These are phyloP conservation scores for Drosophila sechellia DNA, from an alignment of 1,140 invertebrate species.

Conservation along the genomic window DNA sequence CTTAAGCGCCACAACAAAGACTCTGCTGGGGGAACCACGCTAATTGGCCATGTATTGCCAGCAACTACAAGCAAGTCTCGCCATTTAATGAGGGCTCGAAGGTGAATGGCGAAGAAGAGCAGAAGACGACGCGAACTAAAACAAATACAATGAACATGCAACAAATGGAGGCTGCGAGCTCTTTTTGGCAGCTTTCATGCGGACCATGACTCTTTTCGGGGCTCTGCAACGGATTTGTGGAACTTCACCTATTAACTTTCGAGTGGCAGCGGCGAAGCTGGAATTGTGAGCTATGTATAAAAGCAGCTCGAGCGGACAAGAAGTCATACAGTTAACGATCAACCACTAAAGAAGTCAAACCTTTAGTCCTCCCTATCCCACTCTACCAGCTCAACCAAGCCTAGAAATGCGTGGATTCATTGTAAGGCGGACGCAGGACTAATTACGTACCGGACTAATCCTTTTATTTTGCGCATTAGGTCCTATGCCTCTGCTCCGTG, in stretches of 20 bases:
- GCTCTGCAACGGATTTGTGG: conserved; percentile 48
- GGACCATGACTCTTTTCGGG: conserved; percentile 18
- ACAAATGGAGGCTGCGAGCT: conserved; percentile 58
- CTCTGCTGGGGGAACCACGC: conserved; percentile 60
- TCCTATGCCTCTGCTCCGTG: conserved; percentile 74
- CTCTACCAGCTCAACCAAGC: conserved; percentile 68
- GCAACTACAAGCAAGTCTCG: conserved; percentile 73
- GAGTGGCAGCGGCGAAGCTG: conserved; percentile 38
- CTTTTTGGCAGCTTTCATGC: conserved; percentile 44
- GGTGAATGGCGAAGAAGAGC: conserved; percentile 55
- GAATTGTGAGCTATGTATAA: conserved; percentile 59
- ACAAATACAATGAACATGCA: conserved; percentile 82
- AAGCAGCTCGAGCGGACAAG: conserved; percentile 47
- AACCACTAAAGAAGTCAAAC: conserved; percentile 58
- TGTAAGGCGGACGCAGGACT: conserved; percentile 54
- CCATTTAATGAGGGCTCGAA: conserved; percentile 69
- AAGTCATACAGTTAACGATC: conserved; percentile 73
- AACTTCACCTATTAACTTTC: conserved; percentile 77
- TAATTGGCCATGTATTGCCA: conserved; percentile 73
- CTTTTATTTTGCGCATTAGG: conserved; percentile 25
- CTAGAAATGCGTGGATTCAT: conserved; percentile 83
- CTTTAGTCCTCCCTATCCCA: conserved; percentile 29
- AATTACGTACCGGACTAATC: conserved; percentile 8
- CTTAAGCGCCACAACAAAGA: conserved; percentile 58
- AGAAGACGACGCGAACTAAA: conserved; percentile 56